A percentile compares a stretch with the other conserved stretches of the same genome.
phyloP scores from a whole-genome alignment of 2,797 vertebrate species.

The Arnoldichthys spilopterus region DNA sequence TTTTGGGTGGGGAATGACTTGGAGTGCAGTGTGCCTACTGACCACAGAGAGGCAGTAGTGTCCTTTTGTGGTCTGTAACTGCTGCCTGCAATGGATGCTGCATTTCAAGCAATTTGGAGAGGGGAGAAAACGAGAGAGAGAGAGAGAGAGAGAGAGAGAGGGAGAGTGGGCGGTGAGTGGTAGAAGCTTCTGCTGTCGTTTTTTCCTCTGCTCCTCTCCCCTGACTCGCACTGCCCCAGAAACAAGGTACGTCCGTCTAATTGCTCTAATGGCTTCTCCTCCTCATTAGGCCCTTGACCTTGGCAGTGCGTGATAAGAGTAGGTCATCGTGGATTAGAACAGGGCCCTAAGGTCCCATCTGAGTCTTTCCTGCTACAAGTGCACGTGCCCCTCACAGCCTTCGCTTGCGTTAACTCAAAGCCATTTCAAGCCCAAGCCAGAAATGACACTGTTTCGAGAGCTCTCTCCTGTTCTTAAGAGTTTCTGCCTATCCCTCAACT shows the following conservation, averaged over 20 bases:
- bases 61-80: not conserved
- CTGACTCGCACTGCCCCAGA: slow-evolving; percentile 53
- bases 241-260: slow-evolving; percentile 74
- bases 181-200: slow-evolving; percentile 56
- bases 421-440: not conserved
- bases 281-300: slow-evolving; percentile 81
- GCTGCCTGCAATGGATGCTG: not conserved
- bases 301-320: slow-evolving; percentile 72
- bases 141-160: not conserved
- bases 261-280: slow-evolving; percentile 77
- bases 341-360: slow-evolving; percentile 64
- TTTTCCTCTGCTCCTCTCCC: slow-evolving; percentile 63
- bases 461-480: not conserved
- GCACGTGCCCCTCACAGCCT: not conserved
- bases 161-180: slow-evolving; percentile 21
- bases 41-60: slow-evolving; percentile 35
- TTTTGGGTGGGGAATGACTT: not conserved
- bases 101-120: not conserved
- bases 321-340: slow-evolving; percentile 75
- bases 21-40: not conserved
- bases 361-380: slow-evolving; percentile 52
- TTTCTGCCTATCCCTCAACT: not conserved
- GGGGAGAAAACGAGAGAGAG: not conserved
- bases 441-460: not conserved
- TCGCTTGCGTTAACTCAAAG: slow-evolving; percentile 7